Evolutionary conservation across 2,113 vertebrate genomes (phyloP), one percentile per base, ranked within the genome.

Genomic region (Plectropomus leopardus): DNA sequence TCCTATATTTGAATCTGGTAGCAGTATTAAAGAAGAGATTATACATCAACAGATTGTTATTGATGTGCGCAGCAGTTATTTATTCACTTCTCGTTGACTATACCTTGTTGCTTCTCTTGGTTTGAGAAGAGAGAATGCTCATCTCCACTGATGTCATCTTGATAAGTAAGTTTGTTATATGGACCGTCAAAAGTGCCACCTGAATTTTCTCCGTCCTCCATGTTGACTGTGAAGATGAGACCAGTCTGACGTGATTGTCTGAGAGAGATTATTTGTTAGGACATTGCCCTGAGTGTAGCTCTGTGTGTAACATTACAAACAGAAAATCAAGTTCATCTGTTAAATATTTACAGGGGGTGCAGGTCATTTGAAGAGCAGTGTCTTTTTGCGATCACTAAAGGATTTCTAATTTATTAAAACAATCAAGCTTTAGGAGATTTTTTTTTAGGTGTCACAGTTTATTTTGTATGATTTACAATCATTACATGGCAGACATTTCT

Each of bases 271-370:
- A 76, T 84, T 87, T 88, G 76, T 75, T 4, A 79, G 90, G 89
- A 86, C 89, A 73, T 93, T 92, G 89, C 77, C 86, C 87, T 76
- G 44, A 48, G 28, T 58, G 51, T 16, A 45, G 44, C 44, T 45
- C 3, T 45, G 61, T 63, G 48, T 47, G 32, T 19, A 70, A 64
- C 73, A 80, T 71, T 65, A 64, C 86, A 88, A 90, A 90, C 80
- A 88, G n/a, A 90, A 86, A 76, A 63, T 55, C 53, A 19, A 64
- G 65, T 66, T 60, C 7, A 66, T 67, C 63, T 63, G 91, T 90
- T 90, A 92, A 91, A 89, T 51, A 92, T 92, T 92, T 40, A 91
- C 88, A 79, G 70, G 17, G 0, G 28, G 14, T 71, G 19, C 15
- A 55, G 53, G n/a, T 9, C 15, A 45, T 30, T 47, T 55, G 1